Evolutionary conservation across 37 sponge, comb jelly and placozoan species (phyloP).

Genomic region (Halichondria panicea): DNA sequence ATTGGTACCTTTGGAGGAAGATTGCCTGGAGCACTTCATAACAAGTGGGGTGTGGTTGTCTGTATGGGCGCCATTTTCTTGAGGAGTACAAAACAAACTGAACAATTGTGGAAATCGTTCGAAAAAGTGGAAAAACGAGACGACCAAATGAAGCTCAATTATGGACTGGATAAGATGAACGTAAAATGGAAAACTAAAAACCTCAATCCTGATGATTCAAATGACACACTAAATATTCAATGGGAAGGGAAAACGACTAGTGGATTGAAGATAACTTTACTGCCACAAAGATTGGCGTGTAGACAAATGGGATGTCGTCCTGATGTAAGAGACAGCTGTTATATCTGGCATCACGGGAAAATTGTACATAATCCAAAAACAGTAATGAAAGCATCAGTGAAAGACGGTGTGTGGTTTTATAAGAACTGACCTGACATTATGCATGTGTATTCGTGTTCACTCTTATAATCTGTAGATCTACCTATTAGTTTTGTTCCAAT

Average conservation of each 20-base stretch:
- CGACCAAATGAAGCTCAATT: constrained; percentile 8
- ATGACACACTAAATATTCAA: not conserved
- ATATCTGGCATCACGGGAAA: constrained; percentile 14
- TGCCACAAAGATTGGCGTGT: constrained; percentile 5
- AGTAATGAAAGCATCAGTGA: not conserved
- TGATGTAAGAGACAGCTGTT: not conserved
- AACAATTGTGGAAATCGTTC: not conserved
- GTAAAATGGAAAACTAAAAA: not conserved
- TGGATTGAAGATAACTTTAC: constrained; percentile 6
- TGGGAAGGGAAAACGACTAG: not conserved
- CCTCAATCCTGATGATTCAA: too few species aligned
- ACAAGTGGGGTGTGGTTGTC: constrained; percentile 19
- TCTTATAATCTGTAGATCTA: too few species aligned
- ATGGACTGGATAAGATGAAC: not conserved
- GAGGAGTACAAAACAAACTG: constrained; percentile 10
- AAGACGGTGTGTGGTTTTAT: constrained; percentile 3
- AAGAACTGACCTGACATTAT: not conserved
- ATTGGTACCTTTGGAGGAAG: constrained; percentile 16
- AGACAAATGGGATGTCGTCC: not conserved
- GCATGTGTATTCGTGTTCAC: too few species aligned
- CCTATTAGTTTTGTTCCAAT: too few species aligned
- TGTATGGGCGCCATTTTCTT: constrained; percentile 28
- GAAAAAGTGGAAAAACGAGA: not conserved
- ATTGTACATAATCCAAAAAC: not conserved
- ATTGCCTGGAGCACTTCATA: not conserved